Conservation (phyloP, 2,888 invertebrate genomes). For the Caenorhabditis wallacei region DNA sequence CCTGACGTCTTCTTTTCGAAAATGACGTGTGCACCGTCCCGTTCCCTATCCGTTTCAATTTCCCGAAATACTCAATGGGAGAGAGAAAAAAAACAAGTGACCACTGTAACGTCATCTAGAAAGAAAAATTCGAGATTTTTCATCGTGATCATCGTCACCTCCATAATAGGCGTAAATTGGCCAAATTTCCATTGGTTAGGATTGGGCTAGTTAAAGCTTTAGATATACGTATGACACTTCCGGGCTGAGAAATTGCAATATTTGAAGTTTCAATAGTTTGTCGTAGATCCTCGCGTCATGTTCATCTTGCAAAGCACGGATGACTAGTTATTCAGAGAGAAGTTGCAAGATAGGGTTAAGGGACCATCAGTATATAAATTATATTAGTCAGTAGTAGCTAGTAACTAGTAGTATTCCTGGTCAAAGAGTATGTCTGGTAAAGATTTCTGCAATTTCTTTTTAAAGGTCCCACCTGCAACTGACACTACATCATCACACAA, state of each 20-base stretch:
- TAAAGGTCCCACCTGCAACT: background rate
- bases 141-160: conserved; percentile 4
- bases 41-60: conserved; percentile 29
- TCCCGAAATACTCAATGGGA: conserved; percentile 21
- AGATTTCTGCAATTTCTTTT: too few relatives aligned
- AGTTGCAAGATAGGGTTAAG: background rate
- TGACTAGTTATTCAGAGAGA: background rate
- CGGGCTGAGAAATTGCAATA: too few relatives aligned
- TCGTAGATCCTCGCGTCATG: background rate
- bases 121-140: background rate
- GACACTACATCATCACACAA: background rate
- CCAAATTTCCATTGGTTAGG: conserved; percentile 6
- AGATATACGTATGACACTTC: too few relatives aligned
- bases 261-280: background rate
- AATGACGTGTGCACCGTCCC: conserved; percentile 36
- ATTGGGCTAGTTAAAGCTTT: conserved; percentile 3
- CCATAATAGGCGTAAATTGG: conserved; percentile 14
- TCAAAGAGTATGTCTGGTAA: too few relatives aligned
- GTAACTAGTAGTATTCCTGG: too few relatives aligned
- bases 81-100: background rate
- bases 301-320: conserved; percentile 5
- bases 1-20: conserved; percentile 44
- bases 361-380: background rate
- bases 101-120: background rate
- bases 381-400: background rate